Percentiles rank a stretch among this genome's conserved stretches.
These are phyloP conservation scores for Campoplex nolae DNA, from an alignment of 2,888 invertebrate genomes.

Conservation along the genomic window DNA sequence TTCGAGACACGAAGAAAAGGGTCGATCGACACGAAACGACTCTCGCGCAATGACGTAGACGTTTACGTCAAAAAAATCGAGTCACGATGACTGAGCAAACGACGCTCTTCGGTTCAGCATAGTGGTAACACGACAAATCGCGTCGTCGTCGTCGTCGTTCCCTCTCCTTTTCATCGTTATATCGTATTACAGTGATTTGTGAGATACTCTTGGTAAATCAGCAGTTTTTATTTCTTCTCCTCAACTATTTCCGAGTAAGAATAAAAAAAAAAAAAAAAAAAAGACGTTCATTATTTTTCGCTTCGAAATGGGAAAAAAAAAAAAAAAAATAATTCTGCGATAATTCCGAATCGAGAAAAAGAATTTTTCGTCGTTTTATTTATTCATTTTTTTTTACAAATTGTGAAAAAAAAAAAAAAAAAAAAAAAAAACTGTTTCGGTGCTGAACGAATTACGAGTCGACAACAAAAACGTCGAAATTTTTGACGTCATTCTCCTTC, in stretches of 20 bases:
- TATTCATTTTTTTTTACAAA: background rate
- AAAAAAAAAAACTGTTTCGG: too few species aligned
- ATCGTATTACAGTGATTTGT: background rate
- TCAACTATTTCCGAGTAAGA: background rate
- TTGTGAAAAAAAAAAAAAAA: too few species aligned
- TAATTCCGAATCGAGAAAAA: background rate
- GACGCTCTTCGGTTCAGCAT: background rate
- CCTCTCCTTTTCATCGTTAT: background rate
- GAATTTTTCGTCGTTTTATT: background rate
- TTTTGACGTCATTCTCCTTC: too few species aligned
- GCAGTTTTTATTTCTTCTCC: background rate
- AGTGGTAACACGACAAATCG: background rate
- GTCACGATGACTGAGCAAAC: constrained; percentile 71
- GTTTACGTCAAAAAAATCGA: constrained; percentile 46
- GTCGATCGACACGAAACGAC: background rate
- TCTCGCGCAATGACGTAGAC: background rate
- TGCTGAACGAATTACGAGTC: too few species aligned
- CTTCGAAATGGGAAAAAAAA: too few species aligned
- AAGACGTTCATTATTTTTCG: background rate
- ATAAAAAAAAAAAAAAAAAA: background rate
- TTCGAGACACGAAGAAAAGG: too few species aligned
- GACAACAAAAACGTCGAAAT: too few species aligned
- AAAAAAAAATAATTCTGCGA: background rate
- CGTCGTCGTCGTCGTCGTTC: background rate
- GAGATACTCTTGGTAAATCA: background rate